A percentile compares a stretch with the other conserved stretches of the same genome.
Conservation (phyloP, 2,888 invertebrate genomes). For the Scotopteryx bipunctaria region DNA sequence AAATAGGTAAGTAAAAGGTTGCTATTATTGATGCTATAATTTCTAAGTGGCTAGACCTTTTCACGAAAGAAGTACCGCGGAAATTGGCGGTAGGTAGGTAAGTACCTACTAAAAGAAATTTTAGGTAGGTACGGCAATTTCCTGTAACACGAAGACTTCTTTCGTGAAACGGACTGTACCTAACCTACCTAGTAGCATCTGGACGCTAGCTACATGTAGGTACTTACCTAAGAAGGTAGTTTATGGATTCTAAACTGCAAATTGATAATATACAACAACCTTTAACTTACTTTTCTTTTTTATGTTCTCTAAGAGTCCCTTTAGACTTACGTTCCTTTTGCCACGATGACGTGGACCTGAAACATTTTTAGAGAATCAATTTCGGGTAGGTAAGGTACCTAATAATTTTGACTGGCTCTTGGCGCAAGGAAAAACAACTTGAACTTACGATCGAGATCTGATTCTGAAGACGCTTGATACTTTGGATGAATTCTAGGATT, state of each 20-base stretch:
- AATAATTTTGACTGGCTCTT: no score
- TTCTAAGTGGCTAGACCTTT: no score
- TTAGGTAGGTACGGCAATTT: neutral
- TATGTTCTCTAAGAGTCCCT: constrained; percentile 10
- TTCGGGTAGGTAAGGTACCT: neutral
- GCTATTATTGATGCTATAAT: no score
- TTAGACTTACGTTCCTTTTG: constrained; percentile 9
- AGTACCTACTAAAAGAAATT: neutral
- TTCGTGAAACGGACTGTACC: no score
- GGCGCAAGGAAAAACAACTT: no score
- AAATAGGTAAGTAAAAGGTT: neutral
- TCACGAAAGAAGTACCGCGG: no score
- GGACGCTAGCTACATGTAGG: neutral
- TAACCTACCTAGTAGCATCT: no score
- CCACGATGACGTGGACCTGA: constrained; percentile 11
- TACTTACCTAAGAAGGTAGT: constrained; percentile 2
- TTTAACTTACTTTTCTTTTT: constrained; percentile 19
- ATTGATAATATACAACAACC: no score
- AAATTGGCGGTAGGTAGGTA: neutral
- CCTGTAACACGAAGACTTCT: no score
- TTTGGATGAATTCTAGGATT: constrained; percentile 8
- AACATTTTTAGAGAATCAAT: neutral
- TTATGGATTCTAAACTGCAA: no score
- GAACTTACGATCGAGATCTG: constrained; percentile 14
- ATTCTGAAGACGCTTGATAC: constrained; percentile 16